Evolutionary conservation across 1,140 invertebrate species (phyloP).

Genomic region (Ostrea denselamellosa): DNA sequence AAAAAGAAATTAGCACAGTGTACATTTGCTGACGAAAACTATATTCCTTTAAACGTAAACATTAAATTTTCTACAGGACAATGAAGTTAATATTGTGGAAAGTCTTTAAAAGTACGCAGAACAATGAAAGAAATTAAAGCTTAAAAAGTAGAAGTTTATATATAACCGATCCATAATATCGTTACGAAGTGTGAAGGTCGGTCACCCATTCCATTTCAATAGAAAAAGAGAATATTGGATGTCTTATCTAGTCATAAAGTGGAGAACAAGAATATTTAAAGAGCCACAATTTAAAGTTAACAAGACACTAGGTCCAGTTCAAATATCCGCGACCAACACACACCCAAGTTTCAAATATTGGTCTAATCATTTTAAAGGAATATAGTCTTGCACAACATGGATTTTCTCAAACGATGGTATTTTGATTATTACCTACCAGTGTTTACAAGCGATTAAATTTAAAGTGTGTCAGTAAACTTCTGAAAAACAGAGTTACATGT

Average conservation of each 20-base stretch:
- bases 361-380: neutral
- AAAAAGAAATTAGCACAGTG: neutral
- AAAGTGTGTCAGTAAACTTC: no score
- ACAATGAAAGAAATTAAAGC: neutral
- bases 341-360: neutral
- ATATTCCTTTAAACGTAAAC: no score
- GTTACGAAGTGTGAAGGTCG: neutral
- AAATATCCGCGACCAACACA: neutral
- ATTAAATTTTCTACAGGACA: neutral
- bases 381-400: no score
- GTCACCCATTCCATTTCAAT: neutral
- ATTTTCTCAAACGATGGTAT: neutral
- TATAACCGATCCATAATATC: neutral
- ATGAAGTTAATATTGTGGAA: neutral
- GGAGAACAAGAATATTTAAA: neutral
- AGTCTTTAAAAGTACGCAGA: neutral
- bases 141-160: neutral
- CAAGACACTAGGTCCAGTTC: neutral
- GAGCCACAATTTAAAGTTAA: neutral
- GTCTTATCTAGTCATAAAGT: slow-evolving; percentile 2
- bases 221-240: neutral
- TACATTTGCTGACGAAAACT: neutral
- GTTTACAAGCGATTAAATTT: no score
- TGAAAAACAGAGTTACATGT: no score
- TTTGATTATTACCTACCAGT: neutral